Conservation (phyloP, 1,140 invertebrate genomes). For the Ctenoplectra terminalis region DNA sequence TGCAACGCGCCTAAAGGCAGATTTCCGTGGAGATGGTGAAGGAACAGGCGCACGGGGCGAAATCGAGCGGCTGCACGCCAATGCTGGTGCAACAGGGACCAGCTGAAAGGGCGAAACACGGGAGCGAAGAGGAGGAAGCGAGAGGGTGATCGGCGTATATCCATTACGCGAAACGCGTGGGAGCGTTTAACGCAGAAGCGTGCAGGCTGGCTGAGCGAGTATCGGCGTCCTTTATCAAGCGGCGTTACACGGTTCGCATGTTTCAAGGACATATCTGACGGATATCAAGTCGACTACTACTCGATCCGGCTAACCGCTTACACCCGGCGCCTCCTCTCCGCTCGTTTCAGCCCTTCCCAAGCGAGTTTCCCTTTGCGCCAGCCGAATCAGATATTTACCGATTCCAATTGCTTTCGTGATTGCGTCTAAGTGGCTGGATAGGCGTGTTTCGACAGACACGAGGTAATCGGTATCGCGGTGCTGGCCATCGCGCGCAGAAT, state of each 20-base stretch:
- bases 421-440: conserved; percentile 66
- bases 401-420: conserved; percentile 73
- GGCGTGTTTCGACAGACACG: conserved; percentile 27
- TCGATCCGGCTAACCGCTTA: conserved; percentile 62
- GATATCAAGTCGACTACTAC: conserved; percentile 69
- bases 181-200: conserved; percentile 59
- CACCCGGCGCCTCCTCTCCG: conserved; percentile 33
- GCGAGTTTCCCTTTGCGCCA: conserved; percentile 50
- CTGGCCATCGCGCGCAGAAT: background rate
- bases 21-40: conserved; percentile 38
- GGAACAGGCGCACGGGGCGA: background rate
- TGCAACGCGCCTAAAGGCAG: conserved; percentile 65
- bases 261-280: conserved; percentile 69
- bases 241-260: conserved; percentile 66
- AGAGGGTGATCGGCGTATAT: conserved; percentile 46
- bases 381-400: conserved; percentile 67
- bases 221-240: conserved; percentile 58
- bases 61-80: conserved; percentile 45
- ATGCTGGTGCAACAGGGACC: conserved; percentile 53
- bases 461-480: conserved; percentile 4
- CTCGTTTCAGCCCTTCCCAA: conserved; percentile 25
- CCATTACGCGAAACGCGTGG: conserved; percentile 63
- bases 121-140: background rate
- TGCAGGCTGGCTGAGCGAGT: conserved; percentile 29
- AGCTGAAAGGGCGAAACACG: conserved; percentile 39